These are phyloP conservation scores for Champsocephalus gunnari DNA, from an alignment of 2,797 vertebrate genomes.

Conservation along the genomic window DNA sequence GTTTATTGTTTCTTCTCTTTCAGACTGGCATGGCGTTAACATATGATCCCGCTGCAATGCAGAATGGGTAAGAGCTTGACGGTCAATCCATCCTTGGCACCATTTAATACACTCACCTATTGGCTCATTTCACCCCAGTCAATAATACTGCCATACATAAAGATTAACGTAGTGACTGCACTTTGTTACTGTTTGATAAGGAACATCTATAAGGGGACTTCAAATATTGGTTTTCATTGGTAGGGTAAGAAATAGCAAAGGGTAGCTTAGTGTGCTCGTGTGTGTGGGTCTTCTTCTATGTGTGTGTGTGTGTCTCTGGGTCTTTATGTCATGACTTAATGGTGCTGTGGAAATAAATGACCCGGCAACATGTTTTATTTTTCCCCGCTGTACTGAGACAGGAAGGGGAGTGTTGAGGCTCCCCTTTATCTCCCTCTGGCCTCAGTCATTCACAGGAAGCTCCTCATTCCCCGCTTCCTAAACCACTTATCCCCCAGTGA, in stretches of 20 bases:
- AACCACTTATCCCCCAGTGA: constrained; percentile 66
- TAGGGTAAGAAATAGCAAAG: constrained; percentile 38
- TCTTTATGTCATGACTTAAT: constrained; percentile 64
- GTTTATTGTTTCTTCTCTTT: constrained; percentile 60
- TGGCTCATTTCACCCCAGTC: constrained; percentile 59
- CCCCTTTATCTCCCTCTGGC: constrained; percentile 56
- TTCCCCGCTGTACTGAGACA: constrained; percentile 53
- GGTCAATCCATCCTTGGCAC: constrained; percentile 60
- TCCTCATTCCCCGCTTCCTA: constrained; percentile 65
- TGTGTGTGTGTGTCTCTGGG: constrained; percentile 21
- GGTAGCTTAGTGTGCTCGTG: constrained; percentile 28
- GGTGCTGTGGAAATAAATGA: constrained; percentile 69
- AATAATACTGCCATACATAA: constrained; percentile 74
- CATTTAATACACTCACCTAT: constrained; percentile 62
- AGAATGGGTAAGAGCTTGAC: constrained; percentile 92
- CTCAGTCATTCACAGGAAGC: constrained; percentile 71
- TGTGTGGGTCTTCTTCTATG: constrained; percentile 5
- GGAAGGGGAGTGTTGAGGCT: constrained; percentile 57
- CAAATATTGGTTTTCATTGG: constrained; percentile 52
- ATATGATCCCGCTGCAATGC: constrained; percentile 95
- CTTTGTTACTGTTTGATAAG: constrained; percentile 77
- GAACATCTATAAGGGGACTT: constrained; percentile 61
- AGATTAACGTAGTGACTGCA: constrained; percentile 75
- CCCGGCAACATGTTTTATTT: constrained; percentile 60
- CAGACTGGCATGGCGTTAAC: constrained; percentile 97